These are phyloP conservation scores for Noctua comes DNA, from an alignment of 2,888 invertebrate species.

Conservation along the genomic window DNA sequence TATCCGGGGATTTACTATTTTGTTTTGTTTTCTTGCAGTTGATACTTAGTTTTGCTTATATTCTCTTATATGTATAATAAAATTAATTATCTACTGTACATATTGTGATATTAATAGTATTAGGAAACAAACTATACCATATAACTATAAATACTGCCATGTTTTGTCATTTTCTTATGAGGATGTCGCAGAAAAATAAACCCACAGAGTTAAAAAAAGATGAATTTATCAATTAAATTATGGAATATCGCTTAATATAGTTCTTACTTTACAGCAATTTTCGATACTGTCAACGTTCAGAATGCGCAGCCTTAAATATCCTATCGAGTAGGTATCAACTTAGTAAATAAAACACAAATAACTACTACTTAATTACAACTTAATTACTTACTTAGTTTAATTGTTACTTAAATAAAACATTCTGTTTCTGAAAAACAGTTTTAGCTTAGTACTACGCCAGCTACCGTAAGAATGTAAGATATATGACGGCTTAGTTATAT, in stretches of 20 bases:
- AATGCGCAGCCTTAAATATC: not conserved
- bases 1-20: not conserved
- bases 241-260: not conserved
- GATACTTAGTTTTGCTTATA: not conserved
- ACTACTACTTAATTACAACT: not conserved
- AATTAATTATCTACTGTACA: not conserved
- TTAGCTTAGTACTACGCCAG: constrained; percentile 19
- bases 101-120: not conserved
- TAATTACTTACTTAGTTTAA: not conserved
- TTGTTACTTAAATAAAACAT: not conserved
- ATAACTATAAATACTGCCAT: not conserved
- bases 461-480: constrained; percentile 7
- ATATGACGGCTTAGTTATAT: not conserved
- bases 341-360: not conserved
- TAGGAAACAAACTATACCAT: not conserved
- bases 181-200: not conserved
- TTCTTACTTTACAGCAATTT: not conserved
- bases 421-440: not conserved
- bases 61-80: not conserved
- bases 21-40: not conserved
- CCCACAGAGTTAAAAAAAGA: not conserved
- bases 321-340: not conserved
- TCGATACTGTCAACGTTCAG: not conserved
- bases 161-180: not conserved
- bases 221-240: not conserved